Percentiles rank a stretch among this genome's conserved stretches.
phyloP scores from a whole-genome alignment of 1,140 invertebrate species.

The Drosophila sproati region DNA sequence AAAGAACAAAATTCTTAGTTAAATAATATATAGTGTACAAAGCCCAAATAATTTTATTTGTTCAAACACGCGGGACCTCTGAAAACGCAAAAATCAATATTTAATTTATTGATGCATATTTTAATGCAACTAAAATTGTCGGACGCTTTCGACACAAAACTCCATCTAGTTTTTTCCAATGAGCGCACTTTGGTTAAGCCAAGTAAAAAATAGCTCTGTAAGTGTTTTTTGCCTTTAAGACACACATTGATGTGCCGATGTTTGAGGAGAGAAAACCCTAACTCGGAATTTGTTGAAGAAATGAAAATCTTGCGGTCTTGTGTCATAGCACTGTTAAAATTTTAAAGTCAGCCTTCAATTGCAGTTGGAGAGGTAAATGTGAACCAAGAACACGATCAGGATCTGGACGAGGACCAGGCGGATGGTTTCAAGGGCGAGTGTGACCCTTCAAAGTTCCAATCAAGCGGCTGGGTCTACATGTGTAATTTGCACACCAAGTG shows the following conservation, averaged over 20 bases:
- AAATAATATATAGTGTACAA: too few species aligned
- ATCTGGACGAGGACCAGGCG: not conserved
- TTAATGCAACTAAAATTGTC: too few species aligned
- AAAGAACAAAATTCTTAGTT: too few species aligned
- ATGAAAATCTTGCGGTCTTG: not conserved
- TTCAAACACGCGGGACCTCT: too few species aligned
- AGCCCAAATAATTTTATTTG: too few species aligned
- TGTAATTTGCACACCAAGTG: conserved; percentile 79
- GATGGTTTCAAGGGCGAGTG: conserved; percentile 48
- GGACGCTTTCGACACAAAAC: too few species aligned
- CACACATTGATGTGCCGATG: not conserved
- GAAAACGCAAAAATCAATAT: too few species aligned
- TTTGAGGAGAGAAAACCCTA: not conserved
- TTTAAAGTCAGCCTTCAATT: conserved; percentile 5
- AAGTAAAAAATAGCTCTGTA: too few species aligned
- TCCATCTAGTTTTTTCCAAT: too few species aligned
- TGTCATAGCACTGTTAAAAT: conserved; percentile 12
- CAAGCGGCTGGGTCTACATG: conserved; percentile 77
- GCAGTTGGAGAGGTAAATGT: not conserved
- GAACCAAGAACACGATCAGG: not conserved
- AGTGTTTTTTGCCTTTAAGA: not conserved
- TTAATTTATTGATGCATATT: too few species aligned
- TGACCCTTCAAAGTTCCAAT: conserved; percentile 77
- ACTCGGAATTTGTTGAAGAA: not conserved
- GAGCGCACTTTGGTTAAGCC: too few species aligned